Conservation (phyloP, 2,888 invertebrate species). For the Dorcus parallelipipedus region DNA sequence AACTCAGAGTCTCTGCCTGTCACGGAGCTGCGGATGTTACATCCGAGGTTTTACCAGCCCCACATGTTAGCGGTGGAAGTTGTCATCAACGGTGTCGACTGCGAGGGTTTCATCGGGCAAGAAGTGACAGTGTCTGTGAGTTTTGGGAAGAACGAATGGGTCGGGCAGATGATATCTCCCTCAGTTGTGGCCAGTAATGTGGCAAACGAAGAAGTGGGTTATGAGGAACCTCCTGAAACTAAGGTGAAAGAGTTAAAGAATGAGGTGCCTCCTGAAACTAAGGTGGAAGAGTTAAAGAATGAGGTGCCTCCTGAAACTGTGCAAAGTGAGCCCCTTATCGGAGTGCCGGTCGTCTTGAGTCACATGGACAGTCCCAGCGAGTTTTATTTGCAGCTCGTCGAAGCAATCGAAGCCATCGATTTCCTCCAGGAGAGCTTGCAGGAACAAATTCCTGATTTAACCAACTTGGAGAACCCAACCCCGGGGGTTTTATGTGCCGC, state of each 20-base stretch:
- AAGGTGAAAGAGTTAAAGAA: neutral
- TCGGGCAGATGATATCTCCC: conserved; percentile 23
- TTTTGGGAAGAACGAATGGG: conserved; percentile 56
- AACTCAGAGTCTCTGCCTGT: conserved; percentile 60
- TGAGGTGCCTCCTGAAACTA: neutral
- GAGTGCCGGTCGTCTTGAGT: conserved; percentile 60
- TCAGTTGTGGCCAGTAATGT: neutral
- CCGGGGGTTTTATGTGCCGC: conserved; percentile 69
- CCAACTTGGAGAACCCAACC: conserved; percentile 56
- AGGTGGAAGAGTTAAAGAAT: neutral
- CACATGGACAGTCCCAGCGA: conserved; percentile 74
- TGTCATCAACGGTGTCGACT: conserved; percentile 1
- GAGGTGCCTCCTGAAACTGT: neutral
- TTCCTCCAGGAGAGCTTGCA: conserved; percentile 65
- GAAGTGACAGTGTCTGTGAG: conserved; percentile 55
- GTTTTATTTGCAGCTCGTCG: conserved; percentile 68
- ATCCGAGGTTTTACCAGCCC: conserved; percentile 33
- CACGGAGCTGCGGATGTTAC: conserved; percentile 37
- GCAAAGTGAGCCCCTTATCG: conserved; percentile 3
- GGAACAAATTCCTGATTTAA: conserved; percentile 50
- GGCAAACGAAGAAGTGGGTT: too few relatives aligned
- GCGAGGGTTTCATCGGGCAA: conserved; percentile 6
- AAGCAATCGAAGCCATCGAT: conserved; percentile 56
- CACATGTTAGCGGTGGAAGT: conserved; percentile 35
- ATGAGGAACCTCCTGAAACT: neutral